Evolutionary conservation across 2,888 invertebrate species (phyloP).

Genomic region (Nysson spinosus): DNA sequence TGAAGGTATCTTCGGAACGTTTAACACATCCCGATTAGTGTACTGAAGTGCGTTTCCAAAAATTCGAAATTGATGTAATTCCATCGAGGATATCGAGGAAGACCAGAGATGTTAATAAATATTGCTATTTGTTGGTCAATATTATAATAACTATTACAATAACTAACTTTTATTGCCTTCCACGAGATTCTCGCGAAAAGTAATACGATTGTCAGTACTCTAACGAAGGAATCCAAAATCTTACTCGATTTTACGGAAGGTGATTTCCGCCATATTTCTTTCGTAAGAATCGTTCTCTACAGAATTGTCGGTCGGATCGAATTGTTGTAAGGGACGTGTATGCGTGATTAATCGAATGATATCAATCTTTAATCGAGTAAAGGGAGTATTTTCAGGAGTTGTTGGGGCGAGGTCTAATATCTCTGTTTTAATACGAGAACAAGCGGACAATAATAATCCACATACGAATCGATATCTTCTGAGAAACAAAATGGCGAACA

Average conservation of each 20-base stretch:
- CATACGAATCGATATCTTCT: slow-evolving; percentile 9
- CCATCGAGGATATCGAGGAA: neutral
- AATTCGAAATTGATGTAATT: slow-evolving; percentile 6
- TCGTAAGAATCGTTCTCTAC: slow-evolving; percentile 1
- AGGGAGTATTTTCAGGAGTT: slow-evolving; percentile 40
- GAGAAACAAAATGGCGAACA: neutral
- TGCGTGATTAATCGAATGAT: slow-evolving; percentile 22
- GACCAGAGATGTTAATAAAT: neutral
- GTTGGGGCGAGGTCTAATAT: slow-evolving; percentile 16
- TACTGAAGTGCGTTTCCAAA: slow-evolving; percentile 2
- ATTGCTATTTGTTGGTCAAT: neutral
- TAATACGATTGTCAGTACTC: neutral
- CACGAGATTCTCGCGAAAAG: neutral
- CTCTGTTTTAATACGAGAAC: slow-evolving; percentile 21
- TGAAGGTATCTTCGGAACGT: slow-evolving; percentile 7
- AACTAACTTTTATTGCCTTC: neutral
- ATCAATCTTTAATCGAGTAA: slow-evolving; percentile 18
- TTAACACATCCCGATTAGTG: neutral
- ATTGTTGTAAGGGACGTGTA: slow-evolving; percentile 4
- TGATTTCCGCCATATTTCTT: slow-evolving; percentile 1
- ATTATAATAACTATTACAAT: too few species aligned
- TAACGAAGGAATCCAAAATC: too few species aligned
- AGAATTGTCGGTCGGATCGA: slow-evolving; percentile 12
- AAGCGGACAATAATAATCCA: slow-evolving; percentile 54
- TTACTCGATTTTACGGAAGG: too few species aligned